These are phyloP conservation scores for Sinocyclocheilus grahami DNA, from an alignment of 2,113 vertebrate species.

Conservation along the genomic window DNA sequence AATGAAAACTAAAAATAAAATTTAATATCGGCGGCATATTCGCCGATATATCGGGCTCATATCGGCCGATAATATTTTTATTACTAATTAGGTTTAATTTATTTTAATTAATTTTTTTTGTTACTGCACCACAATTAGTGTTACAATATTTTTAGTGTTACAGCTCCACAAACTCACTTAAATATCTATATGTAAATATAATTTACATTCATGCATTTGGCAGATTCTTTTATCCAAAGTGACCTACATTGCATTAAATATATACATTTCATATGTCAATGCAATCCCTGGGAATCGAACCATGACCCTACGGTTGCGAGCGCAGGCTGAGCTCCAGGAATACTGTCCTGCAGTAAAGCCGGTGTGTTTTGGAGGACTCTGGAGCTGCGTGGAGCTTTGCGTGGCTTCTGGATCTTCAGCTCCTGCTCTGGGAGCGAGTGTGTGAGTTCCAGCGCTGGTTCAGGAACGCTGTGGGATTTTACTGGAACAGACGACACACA, in stretches of 20 bases:
- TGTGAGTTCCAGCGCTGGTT: slow-evolving; percentile 60
- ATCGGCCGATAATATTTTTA: too few relatives aligned
- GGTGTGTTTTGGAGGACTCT: slow-evolving; percentile 17
- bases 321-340: not conserved
- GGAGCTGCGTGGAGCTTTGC: not conserved
- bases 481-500: slow-evolving; percentile 61
- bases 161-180: too few relatives aligned
- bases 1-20: too few relatives aligned
- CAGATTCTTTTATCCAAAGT: not conserved
- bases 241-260: not conserved
- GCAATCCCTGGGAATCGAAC: not conserved
- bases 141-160: too few relatives aligned
- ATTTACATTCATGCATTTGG: not conserved
- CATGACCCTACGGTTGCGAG: not conserved
- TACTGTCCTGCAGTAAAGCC: not conserved
- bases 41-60: too few relatives aligned
- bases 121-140: too few relatives aligned
- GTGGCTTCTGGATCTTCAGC: slow-evolving; percentile 18
- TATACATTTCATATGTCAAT: not conserved
- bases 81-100: too few relatives aligned
- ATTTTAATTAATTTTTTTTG: too few relatives aligned
- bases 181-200: too few relatives aligned
- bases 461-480: slow-evolving; percentile 70
- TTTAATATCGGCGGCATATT: too few relatives aligned
- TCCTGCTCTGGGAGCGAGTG: slow-evolving; percentile 39